A percentile compares a stretch with the other conserved stretches of the same genome.
Evolutionary conservation across 2,113 vertebrate genomes (phyloP).

Genomic region (Melanerpes formicivorus): DNA sequence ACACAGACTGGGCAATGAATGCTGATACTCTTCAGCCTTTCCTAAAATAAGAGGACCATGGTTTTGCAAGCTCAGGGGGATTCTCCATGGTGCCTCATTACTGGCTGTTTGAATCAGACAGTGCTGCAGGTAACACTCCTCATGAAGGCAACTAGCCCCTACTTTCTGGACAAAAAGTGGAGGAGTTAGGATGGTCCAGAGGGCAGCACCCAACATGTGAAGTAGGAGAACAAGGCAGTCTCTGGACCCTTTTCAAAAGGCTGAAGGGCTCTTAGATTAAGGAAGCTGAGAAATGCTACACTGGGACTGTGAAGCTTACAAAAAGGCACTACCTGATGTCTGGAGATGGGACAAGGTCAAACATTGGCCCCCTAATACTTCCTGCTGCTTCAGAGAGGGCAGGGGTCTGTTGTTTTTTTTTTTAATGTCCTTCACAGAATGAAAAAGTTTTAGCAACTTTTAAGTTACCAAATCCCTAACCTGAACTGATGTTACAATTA

Average conservation of each 20-base stretch:
- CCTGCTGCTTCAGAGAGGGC: background rate
- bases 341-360: background rate
- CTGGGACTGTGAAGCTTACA: accelerated
- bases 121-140: background rate
- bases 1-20: background rate
- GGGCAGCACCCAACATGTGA: background rate
- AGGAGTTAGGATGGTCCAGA: accelerated
- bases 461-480: background rate
- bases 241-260: background rate
- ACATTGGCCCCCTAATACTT: background rate
- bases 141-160: background rate
- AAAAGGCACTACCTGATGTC: background rate
- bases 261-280: background rate
- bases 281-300: background rate
- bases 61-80: background rate
- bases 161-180: background rate
- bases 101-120: background rate
- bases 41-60: background rate
- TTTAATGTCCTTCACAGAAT: background rate
- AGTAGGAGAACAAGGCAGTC: background rate
- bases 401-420: background rate
- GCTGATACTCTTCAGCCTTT: background rate
- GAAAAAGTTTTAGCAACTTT: background rate
- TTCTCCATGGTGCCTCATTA: background rate
- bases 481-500: accelerated